Evolutionary conservation across 92 coral and sea anemone genomes (phyloP).

Genomic region (Muricea muricata): DNA sequence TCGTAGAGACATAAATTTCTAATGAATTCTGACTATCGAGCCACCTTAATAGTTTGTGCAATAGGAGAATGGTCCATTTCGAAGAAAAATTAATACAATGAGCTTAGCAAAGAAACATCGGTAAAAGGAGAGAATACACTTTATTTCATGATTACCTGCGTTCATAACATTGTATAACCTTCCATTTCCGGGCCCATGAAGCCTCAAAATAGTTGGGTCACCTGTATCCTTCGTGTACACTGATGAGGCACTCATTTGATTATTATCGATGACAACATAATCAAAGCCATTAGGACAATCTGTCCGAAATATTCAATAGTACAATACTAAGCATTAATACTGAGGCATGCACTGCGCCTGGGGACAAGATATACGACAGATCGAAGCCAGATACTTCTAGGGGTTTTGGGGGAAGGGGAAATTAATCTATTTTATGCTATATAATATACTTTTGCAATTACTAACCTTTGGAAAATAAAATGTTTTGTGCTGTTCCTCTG

Average conservation of each 20-base stretch:
- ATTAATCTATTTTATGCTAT: too few species aligned
- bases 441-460: too few species aligned
- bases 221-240: conserved; percentile 78
- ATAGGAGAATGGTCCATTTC: too few species aligned
- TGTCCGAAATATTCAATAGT: neutral
- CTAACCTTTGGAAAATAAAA: conserved; percentile 23
- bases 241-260: conserved; percentile 86
- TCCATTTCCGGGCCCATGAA: conserved; percentile 85
- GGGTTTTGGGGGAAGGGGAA: neutral
- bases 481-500: neutral
- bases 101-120: neutral
- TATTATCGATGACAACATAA: conserved; percentile 51
- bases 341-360: too few species aligned
- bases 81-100: too few species aligned
- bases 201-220: conserved; percentile 58
- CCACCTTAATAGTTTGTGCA: too few species aligned
- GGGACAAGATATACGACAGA: too few species aligned
- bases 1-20: too few species aligned
- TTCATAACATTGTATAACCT: conserved; percentile 68
- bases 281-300: conserved; percentile 83
- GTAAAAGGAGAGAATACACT: neutral
- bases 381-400: too few species aligned
- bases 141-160: conserved; percentile 68
- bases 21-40: too few species aligned
- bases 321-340: too few species aligned